phyloP scores from a whole-genome alignment of 1,140 invertebrate species.

The Philopotamus ludificatus region DNA sequence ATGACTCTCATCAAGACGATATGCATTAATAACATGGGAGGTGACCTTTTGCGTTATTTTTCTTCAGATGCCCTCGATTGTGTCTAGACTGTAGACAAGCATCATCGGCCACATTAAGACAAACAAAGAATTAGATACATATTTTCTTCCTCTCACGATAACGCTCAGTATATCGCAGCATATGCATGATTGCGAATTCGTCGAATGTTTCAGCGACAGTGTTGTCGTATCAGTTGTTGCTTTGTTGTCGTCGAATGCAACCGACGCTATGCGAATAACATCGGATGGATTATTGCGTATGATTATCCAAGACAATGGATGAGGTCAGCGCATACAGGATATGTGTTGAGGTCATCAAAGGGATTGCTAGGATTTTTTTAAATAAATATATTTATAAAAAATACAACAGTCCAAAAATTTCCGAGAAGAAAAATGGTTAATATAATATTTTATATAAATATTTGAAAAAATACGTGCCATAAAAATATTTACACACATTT shows the following conservation, averaged over 20 bases:
- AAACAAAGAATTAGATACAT: constrained; percentile 9
- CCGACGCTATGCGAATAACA: background rate
- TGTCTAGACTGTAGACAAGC: constrained; percentile 18
- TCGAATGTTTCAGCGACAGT: no score
- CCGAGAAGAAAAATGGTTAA: no score
- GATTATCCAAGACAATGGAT: background rate
- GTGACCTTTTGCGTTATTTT: constrained; percentile 24
- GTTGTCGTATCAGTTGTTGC: no score
- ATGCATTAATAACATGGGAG: background rate
- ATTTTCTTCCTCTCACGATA: background rate
- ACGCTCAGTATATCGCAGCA: no score
- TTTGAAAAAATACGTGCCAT: no score
- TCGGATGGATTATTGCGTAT: background rate
- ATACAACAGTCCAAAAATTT: no score
- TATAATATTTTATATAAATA: no score
- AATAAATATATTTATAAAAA: no score
- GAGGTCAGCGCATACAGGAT: constrained; percentile 2
- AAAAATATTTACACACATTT: no score
- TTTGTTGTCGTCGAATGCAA: no score
- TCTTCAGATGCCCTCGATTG: constrained; percentile 17
- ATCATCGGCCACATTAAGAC: background rate
- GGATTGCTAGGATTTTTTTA: constrained; percentile 2
- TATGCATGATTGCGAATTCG: no score
- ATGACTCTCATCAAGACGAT: background rate
- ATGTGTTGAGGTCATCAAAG: constrained; percentile 3